A percentile compares a stretch with the other conserved stretches of the same genome.
Evolutionary conservation across 2,113 vertebrate species (phyloP).

Genomic region (Centropus bengalensis): DNA sequence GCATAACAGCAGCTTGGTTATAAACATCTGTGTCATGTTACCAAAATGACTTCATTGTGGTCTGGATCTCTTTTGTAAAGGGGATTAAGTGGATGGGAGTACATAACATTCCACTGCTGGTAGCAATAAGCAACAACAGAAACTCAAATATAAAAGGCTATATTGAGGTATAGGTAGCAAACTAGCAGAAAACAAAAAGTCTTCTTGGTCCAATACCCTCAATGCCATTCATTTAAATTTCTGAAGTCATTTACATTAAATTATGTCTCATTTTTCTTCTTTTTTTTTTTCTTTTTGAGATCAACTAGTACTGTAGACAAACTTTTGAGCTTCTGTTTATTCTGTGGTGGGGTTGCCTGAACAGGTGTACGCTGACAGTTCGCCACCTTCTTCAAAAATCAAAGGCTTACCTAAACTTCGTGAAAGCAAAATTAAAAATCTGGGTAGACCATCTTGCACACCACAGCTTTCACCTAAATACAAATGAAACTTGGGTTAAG

Average conservation of each 20-base stretch:
- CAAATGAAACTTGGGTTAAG: not conserved
- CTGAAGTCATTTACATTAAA: not conserved
- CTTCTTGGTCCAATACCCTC: not conserved
- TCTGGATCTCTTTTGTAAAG: not conserved
- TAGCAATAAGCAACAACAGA: not conserved
- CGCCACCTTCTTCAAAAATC: not conserved
- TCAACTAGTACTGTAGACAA: not conserved
- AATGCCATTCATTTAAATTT: not conserved
- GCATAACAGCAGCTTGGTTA: not conserved
- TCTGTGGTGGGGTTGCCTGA: not conserved
- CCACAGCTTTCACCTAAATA: not conserved
- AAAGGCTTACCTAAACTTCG: not conserved
- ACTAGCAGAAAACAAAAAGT: not conserved
- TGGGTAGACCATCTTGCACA: not conserved
- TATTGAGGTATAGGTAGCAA: not conserved
- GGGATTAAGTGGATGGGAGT: not conserved
- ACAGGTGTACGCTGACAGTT: accelerated
- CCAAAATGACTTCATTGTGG: not conserved
- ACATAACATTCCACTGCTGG: not conserved
- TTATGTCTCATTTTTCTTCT: not conserved
- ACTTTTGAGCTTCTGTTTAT: not conserved
- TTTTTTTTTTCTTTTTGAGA: not conserved
- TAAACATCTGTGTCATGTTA: not conserved
- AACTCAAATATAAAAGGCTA: not conserved
- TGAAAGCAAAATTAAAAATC: not conserved